Evolutionary conservation across 1,140 invertebrate genomes (phyloP).

Genomic region (Ceratina japonica): DNA sequence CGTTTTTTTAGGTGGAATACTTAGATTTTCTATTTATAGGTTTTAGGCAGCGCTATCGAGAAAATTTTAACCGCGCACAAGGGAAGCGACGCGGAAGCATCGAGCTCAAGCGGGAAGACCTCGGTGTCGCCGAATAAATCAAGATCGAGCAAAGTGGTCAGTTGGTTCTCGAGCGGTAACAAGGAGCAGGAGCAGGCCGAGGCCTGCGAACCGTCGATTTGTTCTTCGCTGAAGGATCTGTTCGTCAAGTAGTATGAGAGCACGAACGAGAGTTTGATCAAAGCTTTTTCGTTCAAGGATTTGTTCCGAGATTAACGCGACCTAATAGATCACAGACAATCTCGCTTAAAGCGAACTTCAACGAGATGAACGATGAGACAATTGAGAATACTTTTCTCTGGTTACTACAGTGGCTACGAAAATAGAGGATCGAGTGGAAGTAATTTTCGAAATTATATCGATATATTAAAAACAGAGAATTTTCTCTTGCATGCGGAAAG

Average conservation of each 20-base stretch:
- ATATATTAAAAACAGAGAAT: too few relatives aligned
- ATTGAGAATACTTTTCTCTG: not conserved
- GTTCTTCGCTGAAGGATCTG: conserved; percentile 89
- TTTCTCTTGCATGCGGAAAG: too few relatives aligned
- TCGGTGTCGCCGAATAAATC: conserved; percentile 73
- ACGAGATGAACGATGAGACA: not conserved
- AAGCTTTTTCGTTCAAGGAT: conserved; percentile 24
- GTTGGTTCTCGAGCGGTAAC: conserved; percentile 80
- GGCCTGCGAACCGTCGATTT: conserved; percentile 87
- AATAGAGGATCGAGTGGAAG: too few relatives aligned
- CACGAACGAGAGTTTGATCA: conserved; percentile 14
- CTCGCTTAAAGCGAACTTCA: not conserved
- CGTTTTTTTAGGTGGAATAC: too few relatives aligned
- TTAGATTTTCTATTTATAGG: conserved; percentile 61
- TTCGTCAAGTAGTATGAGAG: conserved; percentile 85
- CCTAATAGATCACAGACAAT: conserved; percentile 33
- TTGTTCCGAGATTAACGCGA: conserved; percentile 28
- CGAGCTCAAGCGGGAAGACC: conserved; percentile 70
- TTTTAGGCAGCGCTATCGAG: conserved; percentile 89
- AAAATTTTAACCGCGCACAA: conserved; percentile 83
- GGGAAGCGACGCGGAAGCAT: conserved; percentile 76
- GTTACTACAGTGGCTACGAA: not conserved
- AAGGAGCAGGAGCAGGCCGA: conserved; percentile 83
- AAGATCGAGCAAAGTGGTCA: conserved; percentile 71
- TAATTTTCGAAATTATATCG: too few relatives aligned